Base-by-base conservation (phyloP, 2,113 vertebrate genomes). In the Sylvietta virens region DNA sequence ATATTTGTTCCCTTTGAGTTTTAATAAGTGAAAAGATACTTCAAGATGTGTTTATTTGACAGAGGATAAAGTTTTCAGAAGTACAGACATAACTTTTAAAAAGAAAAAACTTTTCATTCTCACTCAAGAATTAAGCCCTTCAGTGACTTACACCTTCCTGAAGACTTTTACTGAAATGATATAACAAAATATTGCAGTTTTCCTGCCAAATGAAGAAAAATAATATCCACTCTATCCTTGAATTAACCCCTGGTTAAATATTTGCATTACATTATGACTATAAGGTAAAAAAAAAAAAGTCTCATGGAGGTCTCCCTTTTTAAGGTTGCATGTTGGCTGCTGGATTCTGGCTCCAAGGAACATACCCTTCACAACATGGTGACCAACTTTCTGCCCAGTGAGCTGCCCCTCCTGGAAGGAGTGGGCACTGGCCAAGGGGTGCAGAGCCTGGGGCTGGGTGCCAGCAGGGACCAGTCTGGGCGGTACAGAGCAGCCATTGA, bases 311-410 rank as follows among this genome's bases (percentile, higher is more conserved):
- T 90, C 20, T 97, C 10, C 64, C n/a, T 67, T 91, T 62, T 86
- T 35, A 67, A 99, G 99, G 98, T 99, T 71, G 99, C 99, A 0
- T 99, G 98, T 94, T 99, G 99, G 99, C 97, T 99, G 93, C 45
- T 99, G 71, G 98, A 99, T 94, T 98, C 98, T 26, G 97, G 98
- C 85, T 99, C 98, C 67, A 98, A 99, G 86, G 99, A 99, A 77
- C 98, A 98, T 14, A 99, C 98, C 11, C 98, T 99, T 58, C 98
- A 99, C 94, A 99, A 98, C 95, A 99, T 99, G 98, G 99, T 99
- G 86, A 98, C 99, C 8, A 98, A 97, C 92, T 99, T 98, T 91
- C 97, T 98, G 72, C 98, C 99, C 42, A 94, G 96, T 11, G 99
- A 99, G 50, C 96, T 99, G 14, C 95, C 98, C 15, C 97, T 99